A percentile compares a stretch with the other conserved stretches of the same genome.
phyloP scores from a whole-genome alignment of 1,140 invertebrate species.

The Thrips palmi region DNA sequence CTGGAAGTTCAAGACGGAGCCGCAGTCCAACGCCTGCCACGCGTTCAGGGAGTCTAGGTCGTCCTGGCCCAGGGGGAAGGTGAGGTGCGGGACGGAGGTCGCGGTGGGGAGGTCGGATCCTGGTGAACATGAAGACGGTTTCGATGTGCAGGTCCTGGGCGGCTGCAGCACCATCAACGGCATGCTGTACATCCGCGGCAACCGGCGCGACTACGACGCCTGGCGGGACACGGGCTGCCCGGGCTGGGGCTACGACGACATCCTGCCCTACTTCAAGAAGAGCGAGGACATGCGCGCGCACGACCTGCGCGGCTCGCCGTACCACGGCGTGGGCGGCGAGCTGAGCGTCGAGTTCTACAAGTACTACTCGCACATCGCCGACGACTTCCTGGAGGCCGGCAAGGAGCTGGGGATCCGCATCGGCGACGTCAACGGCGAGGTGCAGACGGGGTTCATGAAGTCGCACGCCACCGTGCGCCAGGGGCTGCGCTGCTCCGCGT shows the following conservation, averaged over 20 bases:
- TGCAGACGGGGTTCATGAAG: constrained; percentile 48
- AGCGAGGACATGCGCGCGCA: constrained; percentile 48
- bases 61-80: constrained; percentile 36
- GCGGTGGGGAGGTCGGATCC: constrained; percentile 25
- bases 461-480: constrained; percentile 60
- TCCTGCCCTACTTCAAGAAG: constrained; percentile 68
- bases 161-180: constrained; percentile 71
- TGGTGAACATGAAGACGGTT: too few species aligned
- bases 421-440: constrained; percentile 54
- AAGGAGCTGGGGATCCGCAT: constrained; percentile 47
- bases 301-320: constrained; percentile 31
- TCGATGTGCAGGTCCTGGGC: constrained; percentile 57
- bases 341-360: constrained; percentile 42
- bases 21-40: constrained; percentile 31
- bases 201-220: constrained; percentile 63
- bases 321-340: constrained; percentile 48
- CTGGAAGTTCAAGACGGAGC: constrained; percentile 30
- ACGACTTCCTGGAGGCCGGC: constrained; percentile 46
- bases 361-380: constrained; percentile 36
- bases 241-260: constrained; percentile 55
- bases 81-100: constrained; percentile 19
- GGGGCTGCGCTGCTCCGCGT: constrained; percentile 63
- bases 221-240: constrained; percentile 53
- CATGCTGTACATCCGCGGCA: constrained; percentile 77
- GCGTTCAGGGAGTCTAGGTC: constrained; percentile 25